phyloP scores from a whole-genome alignment of 2,113 vertebrate species.

The Cebus imitator region DNA sequence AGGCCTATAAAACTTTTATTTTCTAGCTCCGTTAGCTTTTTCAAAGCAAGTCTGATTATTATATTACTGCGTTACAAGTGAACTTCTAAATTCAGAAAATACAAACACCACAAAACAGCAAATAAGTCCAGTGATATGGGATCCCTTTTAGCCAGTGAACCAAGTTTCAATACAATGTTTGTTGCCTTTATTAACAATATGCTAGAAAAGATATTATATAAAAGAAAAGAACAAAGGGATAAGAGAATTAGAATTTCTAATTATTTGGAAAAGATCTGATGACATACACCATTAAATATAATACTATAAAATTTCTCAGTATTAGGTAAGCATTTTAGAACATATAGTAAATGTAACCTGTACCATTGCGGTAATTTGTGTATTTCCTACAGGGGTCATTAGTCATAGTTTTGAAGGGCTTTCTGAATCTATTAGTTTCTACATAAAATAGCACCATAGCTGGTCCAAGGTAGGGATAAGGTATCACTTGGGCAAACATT shows the following conservation, averaged over 20 bases:
- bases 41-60: constrained; percentile 33
- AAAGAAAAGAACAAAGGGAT: constrained; percentile 46
- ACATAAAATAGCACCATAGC: neutral
- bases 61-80: constrained; percentile 50
- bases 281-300: constrained; percentile 33
- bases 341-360: neutral
- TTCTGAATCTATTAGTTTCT: constrained; percentile 40
- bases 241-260: constrained; percentile 49
- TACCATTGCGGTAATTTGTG: neutral
- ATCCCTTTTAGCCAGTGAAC: constrained; percentile 13
- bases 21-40: constrained; percentile 60
- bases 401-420: constrained; percentile 1
- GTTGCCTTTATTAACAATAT: constrained; percentile 39
- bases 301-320: constrained; percentile 13
- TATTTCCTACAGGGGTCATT: constrained; percentile 50
- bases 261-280: constrained; percentile 59
- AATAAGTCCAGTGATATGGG: constrained; percentile 55
- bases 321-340: constrained; percentile 50
- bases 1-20: constrained; percentile 55
- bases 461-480: neutral
- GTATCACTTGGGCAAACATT: neutral
- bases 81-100: constrained; percentile 49
- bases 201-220: constrained; percentile 37
- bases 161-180: constrained; percentile 1
- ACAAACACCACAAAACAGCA: constrained; percentile 55